Evolutionary conservation across 2,113 vertebrate species (phyloP).

Genomic region (Grus americana): DNA sequence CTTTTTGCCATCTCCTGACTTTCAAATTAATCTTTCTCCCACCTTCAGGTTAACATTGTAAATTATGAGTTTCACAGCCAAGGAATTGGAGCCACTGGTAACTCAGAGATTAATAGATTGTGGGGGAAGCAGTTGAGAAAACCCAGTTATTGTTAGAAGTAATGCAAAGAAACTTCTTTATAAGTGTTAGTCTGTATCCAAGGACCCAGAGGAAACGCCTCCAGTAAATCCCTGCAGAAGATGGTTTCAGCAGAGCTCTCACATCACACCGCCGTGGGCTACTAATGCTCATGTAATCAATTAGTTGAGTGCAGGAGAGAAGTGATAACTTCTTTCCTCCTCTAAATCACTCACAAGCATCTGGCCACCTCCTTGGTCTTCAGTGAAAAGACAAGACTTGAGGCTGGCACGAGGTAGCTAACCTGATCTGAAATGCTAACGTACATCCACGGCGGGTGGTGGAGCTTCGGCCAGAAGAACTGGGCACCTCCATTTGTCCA

Average conservation of each 20-base stretch:
- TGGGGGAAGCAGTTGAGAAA: neutral
- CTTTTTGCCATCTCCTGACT: neutral
- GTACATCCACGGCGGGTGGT: accelerated
- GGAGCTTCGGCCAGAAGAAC: neutral
- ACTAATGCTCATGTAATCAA: neutral
- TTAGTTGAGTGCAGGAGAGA: neutral
- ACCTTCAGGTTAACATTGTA: neutral
- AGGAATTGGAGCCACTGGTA: neutral
- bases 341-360: neutral
- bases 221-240: neutral
- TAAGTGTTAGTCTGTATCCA: neutral
- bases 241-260: neutral
- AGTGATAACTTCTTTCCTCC: neutral
- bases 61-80: neutral
- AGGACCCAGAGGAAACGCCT: neutral
- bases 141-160: neutral
- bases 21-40: neutral
- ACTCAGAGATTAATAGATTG: neutral
- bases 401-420: accelerated
- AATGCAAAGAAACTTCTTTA: neutral
- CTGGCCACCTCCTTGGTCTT: neutral
- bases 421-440: neutral
- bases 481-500: neutral
- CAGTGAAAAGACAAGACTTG: neutral
- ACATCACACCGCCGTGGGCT: neutral